phyloP scores from a whole-genome alignment of 2,113 vertebrate species.

The Puntigrus tetrazona region DNA sequence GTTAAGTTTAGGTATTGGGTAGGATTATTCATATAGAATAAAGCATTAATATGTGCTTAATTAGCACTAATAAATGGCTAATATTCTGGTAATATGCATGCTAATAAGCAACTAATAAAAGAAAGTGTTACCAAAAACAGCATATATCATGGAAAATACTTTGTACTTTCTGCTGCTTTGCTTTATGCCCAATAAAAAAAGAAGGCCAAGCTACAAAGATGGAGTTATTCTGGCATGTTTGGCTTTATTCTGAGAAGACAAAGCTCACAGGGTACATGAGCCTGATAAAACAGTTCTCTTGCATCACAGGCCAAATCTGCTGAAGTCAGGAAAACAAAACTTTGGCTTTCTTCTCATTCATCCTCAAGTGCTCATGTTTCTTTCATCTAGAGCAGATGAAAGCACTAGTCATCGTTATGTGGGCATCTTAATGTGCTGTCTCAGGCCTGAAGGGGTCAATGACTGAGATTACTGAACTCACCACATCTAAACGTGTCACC shows the following conservation, averaged over 20 bases:
- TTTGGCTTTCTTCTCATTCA: conserved; percentile 60
- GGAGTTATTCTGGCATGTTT: neutral
- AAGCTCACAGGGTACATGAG: neutral
- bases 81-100: no score
- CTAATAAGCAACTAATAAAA: no score
- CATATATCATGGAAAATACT: neutral
- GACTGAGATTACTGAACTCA: conserved; percentile 50
- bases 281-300: neutral
- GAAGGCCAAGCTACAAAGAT: neutral
- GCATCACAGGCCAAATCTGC: conserved; percentile 41
- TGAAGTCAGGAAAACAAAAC: conserved; percentile 37
- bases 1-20: no score
- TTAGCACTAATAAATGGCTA: no score
- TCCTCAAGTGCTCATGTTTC: conserved; percentile 63
- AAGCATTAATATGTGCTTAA: no score
- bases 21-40: no score
- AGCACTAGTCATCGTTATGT: conserved; percentile 67
- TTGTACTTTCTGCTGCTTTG: neutral
- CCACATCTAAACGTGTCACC: neutral
- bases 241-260: conserved; percentile 2
- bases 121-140: no score
- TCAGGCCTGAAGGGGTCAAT: conserved; percentile 54
- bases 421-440: conserved; percentile 64
- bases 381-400: conserved; percentile 74
- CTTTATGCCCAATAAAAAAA: neutral